These are phyloP conservation scores for Xestobium rufovillosum DNA, from an alignment of 2,888 invertebrate species.

Conservation along the genomic window DNA sequence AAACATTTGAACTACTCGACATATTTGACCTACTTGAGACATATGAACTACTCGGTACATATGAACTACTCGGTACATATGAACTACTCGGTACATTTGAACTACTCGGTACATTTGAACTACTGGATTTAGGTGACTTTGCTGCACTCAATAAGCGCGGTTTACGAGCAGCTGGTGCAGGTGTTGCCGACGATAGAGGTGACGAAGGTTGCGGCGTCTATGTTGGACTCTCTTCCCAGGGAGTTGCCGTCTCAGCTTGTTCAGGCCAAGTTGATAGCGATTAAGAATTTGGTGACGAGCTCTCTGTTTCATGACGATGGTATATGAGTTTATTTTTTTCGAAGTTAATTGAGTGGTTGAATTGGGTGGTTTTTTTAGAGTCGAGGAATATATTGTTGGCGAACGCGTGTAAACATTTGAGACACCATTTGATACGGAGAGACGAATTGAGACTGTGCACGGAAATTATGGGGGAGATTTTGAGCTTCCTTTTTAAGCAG, in stretches of 20 bases:
- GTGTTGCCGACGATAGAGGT: constrained; percentile 70
- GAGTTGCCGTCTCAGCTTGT: constrained; percentile 64
- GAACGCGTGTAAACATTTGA: constrained; percentile 77
- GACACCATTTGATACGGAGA: constrained; percentile 71
- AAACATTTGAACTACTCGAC: background rate
- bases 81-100: no score
- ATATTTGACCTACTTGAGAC: constrained; percentile 3
- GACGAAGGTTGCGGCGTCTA: constrained; percentile 69
- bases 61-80: no score
- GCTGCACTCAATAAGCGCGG: constrained; percentile 73
- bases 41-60: no score
- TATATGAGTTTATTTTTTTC: constrained; percentile 20
- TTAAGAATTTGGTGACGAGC: constrained; percentile 71
- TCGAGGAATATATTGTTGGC: constrained; percentile 76
- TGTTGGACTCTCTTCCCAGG: constrained; percentile 67
- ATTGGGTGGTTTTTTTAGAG: constrained; percentile 49
- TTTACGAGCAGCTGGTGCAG: constrained; percentile 71
- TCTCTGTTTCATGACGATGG: constrained; percentile 67
- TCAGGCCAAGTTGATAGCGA: constrained; percentile 74
- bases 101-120: no score
- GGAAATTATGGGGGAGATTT: constrained; percentile 79
- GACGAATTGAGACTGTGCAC: constrained; percentile 79
- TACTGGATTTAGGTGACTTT: constrained; percentile 61
- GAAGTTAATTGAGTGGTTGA: background rate
- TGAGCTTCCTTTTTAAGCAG: constrained; percentile 56